Percentiles rank a stretch among this genome's conserved stretches.
These are phyloP conservation scores for Spialia ferax DNA, from an alignment of 2,888 invertebrate genomes.

Conservation along the genomic window DNA sequence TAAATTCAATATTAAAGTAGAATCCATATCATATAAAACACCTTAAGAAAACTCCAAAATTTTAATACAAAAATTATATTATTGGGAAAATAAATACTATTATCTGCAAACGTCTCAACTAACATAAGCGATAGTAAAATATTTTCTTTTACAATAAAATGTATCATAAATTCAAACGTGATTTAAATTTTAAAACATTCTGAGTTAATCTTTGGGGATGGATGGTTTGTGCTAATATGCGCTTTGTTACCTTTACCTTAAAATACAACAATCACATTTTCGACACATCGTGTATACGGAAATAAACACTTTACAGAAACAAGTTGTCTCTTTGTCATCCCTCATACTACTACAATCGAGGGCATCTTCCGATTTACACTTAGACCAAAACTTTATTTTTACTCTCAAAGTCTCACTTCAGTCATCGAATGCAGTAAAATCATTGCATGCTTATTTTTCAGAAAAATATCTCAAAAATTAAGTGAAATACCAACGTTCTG, in stretches of 20 bases:
- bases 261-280: slow-evolving; percentile 82
- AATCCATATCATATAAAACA: slow-evolving; percentile 77
- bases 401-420: slow-evolving; percentile 75
- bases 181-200: slow-evolving; percentile 81
- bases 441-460: slow-evolving; percentile 77
- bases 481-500: slow-evolving; percentile 86
- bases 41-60: slow-evolving; percentile 67
- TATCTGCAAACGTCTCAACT: slow-evolving; percentile 83
- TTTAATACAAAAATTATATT: slow-evolving; percentile 71
- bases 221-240: slow-evolving; percentile 86
- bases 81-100: slow-evolving; percentile 82
- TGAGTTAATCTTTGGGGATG: slow-evolving; percentile 80
- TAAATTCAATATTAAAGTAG: slow-evolving; percentile 68
- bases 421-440: slow-evolving; percentile 78
- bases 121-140: slow-evolving; percentile 85
- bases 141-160: slow-evolving; percentile 84
- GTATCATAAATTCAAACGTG: slow-evolving; percentile 86
- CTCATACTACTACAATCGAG: slow-evolving; percentile 30
- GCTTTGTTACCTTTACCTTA: slow-evolving; percentile 79
- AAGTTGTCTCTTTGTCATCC: slow-evolving; percentile 27
- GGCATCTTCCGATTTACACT: slow-evolving; percentile 50
- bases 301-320: slow-evolving; percentile 44
- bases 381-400: slow-evolving; percentile 62
- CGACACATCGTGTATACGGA: slow-evolving; percentile 55
- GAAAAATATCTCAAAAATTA: slow-evolving; percentile 84